Evolutionary conservation across 1,140 invertebrate species (phyloP).

Genomic region (Drosophila melanogaster): DNA sequence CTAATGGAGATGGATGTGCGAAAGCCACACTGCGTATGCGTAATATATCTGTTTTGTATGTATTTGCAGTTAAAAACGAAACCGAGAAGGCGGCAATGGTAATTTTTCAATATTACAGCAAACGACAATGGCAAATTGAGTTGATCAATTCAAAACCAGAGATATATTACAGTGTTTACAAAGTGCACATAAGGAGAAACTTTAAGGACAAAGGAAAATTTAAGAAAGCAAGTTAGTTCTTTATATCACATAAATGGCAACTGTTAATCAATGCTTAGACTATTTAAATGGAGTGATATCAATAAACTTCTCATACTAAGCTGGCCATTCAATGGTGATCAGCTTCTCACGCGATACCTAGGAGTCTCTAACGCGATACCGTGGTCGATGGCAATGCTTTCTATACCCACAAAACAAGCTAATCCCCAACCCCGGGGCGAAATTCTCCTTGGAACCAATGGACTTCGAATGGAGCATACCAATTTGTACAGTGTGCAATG

Average conservation of each 20-base stretch:
- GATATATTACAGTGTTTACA: conserved; percentile 6
- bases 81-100: conserved; percentile 36
- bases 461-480: conserved; percentile 41
- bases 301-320: not conserved
- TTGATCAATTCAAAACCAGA: conserved; percentile 18
- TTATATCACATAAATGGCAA: too few relatives aligned
- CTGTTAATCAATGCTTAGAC: not conserved
- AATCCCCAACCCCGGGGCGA: conserved; percentile 6
- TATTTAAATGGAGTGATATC: not conserved
- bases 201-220: not conserved
- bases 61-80: conserved; percentile 23
- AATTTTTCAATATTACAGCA: conserved; percentile 71
- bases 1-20: conserved; percentile 75
- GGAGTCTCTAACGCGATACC: not conserved
- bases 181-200: too few relatives aligned
- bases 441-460: conserved; percentile 21
- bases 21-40: conserved; percentile 64
- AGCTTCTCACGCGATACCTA: not conserved
- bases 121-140: conserved; percentile 54
- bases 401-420: not conserved
- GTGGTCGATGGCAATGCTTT: not conserved
- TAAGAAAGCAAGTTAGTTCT: not conserved
- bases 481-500: conserved; percentile 47
- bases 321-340: not conserved
- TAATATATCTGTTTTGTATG: conserved; percentile 40